These are phyloP conservation scores for Aleadryas rufinucha DNA, from an alignment of 2,113 vertebrate species.

Conservation along the genomic window DNA sequence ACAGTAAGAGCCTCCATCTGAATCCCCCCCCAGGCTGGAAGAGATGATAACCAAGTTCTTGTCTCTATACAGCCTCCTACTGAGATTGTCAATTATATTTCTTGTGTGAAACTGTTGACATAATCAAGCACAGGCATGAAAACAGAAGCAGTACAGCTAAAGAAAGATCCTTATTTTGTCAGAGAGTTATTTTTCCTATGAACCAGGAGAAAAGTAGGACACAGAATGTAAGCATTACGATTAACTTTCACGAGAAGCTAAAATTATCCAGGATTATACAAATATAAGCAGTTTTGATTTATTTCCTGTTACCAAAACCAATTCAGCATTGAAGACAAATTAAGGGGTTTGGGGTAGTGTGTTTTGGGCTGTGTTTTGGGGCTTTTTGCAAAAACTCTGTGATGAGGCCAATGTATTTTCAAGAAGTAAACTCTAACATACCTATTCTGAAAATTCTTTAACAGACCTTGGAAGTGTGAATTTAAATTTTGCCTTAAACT, in stretches of 20 bases:
- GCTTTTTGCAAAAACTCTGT: not conserved
- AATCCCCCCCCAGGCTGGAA: not conserved
- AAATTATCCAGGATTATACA: conserved; percentile 56
- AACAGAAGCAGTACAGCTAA: not conserved
- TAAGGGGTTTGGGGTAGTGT: not conserved
- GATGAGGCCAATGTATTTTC: not conserved
- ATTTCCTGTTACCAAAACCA: not conserved
- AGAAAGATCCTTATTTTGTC: conserved; percentile 9
- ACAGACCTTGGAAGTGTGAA: not conserved
- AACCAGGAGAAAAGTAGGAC: conserved; percentile 35
- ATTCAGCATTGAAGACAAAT: not conserved
- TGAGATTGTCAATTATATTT: not conserved
- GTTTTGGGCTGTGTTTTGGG: not conserved
- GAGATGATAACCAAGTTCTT: not conserved
- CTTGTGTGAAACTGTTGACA: not conserved
- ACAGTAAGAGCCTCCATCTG: not conserved
- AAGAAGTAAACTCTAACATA: not conserved
- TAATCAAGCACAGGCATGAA: not conserved
- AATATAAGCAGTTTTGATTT: not conserved
- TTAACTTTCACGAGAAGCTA: conserved; percentile 29
- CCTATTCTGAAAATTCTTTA: not conserved
- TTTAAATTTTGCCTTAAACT: not conserved
- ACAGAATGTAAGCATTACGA: not conserved
- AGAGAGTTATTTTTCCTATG: not conserved
- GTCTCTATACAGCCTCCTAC: not conserved